These are phyloP conservation scores for Perizoma affinitatum DNA, from an alignment of 2,888 invertebrate genomes.

Conservation along the genomic window DNA sequence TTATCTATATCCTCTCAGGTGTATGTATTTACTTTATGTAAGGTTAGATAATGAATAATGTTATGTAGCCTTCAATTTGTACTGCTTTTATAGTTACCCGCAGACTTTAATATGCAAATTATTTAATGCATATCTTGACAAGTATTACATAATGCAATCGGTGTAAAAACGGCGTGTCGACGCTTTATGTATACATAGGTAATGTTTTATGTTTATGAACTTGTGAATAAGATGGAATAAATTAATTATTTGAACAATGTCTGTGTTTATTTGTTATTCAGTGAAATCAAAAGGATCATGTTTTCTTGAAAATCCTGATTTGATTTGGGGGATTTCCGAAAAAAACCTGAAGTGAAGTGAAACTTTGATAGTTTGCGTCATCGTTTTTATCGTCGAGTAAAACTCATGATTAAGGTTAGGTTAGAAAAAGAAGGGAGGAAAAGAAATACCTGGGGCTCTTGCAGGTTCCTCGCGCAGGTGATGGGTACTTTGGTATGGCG, in stretches of 20 bases:
- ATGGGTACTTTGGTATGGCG: no score
- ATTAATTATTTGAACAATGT: slow-evolving; percentile 47
- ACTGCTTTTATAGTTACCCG: no score
- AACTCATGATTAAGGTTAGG: no score
- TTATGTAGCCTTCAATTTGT: no score
- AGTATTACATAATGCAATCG: slow-evolving; percentile 12
- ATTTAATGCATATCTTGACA: not conserved
- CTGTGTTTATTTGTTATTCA: slow-evolving; percentile 10
- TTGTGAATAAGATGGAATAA: slow-evolving; percentile 58
- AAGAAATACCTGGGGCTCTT: not conserved
- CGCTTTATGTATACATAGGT: slow-evolving; percentile 39
- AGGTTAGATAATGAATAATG: no score
- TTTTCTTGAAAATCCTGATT: no score
- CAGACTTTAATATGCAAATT: not conserved
- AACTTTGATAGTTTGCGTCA: no score
- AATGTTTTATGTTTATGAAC: slow-evolving; percentile 45
- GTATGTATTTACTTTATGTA: no score
- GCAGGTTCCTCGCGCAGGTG: not conserved
- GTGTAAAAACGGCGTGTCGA: not conserved
- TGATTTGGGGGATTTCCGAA: no score
- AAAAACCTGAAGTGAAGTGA: no score
- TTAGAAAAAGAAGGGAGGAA: not conserved
- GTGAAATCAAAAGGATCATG: no score
- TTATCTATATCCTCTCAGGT: no score
- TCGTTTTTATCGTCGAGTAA: not conserved